Evolutionary conservation across 2,113 vertebrate species (phyloP), one percentile per base, ranked within the genome.

Genomic region (Ailuropoda melanoleuca): DNA sequence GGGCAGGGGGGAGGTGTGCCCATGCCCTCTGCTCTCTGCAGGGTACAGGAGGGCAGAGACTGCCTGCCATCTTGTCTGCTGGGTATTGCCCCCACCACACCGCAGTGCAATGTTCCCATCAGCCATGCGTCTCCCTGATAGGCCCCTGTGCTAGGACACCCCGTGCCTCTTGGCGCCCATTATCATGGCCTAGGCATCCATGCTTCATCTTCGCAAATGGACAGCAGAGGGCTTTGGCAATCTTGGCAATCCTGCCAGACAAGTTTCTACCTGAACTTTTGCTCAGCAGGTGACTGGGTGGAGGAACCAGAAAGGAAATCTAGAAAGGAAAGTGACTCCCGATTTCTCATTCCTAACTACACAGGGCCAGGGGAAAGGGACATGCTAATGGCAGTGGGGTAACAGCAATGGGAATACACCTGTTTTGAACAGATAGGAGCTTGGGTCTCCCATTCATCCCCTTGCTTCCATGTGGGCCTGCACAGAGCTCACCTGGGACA

Each of bases 261-360:
- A 91, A 80, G 62, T 96, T 91, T 92, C 50, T 12, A 19, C 95
- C 94, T 91, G 83, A 94, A 93, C 12, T 62, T 43, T 39, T 50
- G 29, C 88, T 90, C 48, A 90, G 66, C 66, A 1, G 0, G 80
- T 80, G 39, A 17, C 87, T 34, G 39, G 48, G 31, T 88, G 60
- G 37, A 68, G 88, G 39, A 89, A 21, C 23, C 81, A 24, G 56
- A 43, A 92, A 46, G 72, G 66, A 50, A 74, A 55, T 55, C 50
- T 53, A n/a, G 78, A 82, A 77, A 0, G 0, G 58, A 97, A 64
- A 18, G 56, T 4, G 0, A 2, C 91, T 80, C 94, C 89, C 34
- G 77, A 82, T 56, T 87, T 88, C 60, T 58, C 23, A 34, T 78
- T 68, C 50, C 26, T 48, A 48, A 12, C 56, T 43, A 2, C 18